Evolutionary conservation across 2,113 vertebrate species (phyloP).

Genomic region (Bos javanicus): DNA sequence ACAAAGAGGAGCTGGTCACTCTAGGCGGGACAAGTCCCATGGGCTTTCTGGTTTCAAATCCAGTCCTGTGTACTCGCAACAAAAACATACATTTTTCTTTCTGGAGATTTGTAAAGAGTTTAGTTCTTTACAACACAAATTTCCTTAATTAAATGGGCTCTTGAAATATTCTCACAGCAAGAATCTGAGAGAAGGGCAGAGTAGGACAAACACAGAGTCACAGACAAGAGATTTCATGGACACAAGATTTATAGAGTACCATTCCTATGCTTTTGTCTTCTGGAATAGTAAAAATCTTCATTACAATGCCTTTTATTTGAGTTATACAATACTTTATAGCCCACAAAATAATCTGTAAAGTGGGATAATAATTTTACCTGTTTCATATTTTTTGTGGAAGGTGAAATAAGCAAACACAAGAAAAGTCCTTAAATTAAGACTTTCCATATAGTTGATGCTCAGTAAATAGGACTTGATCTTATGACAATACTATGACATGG

Average conservation of each 20-base stretch:
- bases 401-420: not conserved
- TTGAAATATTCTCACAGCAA: not conserved
- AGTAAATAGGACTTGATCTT: not conserved
- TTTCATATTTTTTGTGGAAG: not conserved
- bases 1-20: not conserved
- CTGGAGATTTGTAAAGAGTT: not conserved
- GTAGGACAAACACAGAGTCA: not conserved
- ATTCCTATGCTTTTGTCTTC: not conserved
- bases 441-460: not conserved
- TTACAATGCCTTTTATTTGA: not conserved
- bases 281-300: not conserved
- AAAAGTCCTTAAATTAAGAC: not conserved
- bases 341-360: not conserved
- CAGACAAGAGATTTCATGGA: not conserved
- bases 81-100: not conserved
- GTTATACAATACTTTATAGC: not conserved
- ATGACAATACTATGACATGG: not conserved
- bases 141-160: not conserved
- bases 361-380: not conserved
- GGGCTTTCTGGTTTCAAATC: not conserved
- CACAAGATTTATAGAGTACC: not conserved
- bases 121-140: not conserved
- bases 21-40: accelerated
- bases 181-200: not conserved
- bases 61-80: not conserved